Conservation (phyloP, 53 echinoderm and acorn worm species). For the Luidia sarsii region DNA sequence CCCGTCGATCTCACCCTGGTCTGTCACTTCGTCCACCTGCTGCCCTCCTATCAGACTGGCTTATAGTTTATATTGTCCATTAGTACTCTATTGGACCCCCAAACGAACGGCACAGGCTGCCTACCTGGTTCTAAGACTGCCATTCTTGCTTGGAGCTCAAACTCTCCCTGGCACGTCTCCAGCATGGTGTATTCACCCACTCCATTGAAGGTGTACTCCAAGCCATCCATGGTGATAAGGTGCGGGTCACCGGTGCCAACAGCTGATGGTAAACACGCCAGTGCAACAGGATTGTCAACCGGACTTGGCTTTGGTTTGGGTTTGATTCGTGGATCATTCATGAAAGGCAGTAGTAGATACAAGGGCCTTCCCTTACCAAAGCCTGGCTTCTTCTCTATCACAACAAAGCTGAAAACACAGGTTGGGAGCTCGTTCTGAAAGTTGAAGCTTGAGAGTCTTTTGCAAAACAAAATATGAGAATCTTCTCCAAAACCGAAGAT, state of each 20-base stretch:
- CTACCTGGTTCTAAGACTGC: slow-evolving; percentile 3
- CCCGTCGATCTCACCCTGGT: too few species aligned
- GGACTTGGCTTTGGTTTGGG: too few species aligned
- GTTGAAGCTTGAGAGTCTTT: neutral
- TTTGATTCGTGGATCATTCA: too few species aligned
- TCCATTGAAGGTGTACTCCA: too few species aligned
- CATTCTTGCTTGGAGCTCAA: slow-evolving; percentile 19
- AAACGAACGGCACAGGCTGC: too few species aligned
- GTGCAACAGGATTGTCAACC: neutral
- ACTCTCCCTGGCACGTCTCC: neutral
- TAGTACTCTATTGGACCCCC: slow-evolving; percentile 63
- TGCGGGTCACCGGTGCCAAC: slow-evolving; percentile 10
- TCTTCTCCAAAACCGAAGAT: too few species aligned
- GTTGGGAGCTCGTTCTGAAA: too few species aligned
- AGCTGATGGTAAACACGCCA: neutral
- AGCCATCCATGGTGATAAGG: neutral
- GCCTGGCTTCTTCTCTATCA: neutral
- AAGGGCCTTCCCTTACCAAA: neutral
- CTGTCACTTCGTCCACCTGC: too few species aligned
- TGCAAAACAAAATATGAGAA: too few species aligned
- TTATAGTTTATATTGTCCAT: too few species aligned
- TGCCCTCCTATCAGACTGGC: too few species aligned
- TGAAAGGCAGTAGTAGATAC: neutral
- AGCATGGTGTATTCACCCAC: slow-evolving; percentile 30
- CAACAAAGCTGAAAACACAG: too few species aligned